Evolutionary conservation across 1,140 invertebrate species (phyloP), one percentile per base, ranked within the genome.

Genomic region (Dendrolimus kikuchii): DNA sequence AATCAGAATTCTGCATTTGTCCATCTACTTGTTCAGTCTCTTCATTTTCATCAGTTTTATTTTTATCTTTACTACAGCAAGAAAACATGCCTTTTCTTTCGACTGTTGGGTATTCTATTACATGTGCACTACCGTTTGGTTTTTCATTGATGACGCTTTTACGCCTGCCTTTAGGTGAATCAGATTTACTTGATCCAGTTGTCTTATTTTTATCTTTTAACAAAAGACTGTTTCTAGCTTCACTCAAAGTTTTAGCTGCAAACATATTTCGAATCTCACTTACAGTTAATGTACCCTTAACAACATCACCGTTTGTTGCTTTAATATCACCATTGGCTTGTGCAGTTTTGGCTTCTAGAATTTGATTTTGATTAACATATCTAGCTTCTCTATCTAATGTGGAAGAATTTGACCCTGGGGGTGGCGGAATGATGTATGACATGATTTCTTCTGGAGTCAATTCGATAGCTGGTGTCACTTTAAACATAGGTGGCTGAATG

Each of bases 341-440:
- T 60, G 62, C 70, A 49, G 57, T 65, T 65, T 75, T 80, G 40
- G 63, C 66, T 57, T 74, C 66, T 7, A 71, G 41, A 62, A 77
- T 66, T 65, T 81, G 73, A 53, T 61, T 74, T 65, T 84, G 78
- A 61, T 84, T 81, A n/a, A 71, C 68, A 59, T 87, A 84, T 58
- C 66, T 80, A 38, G 68, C 71, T 56, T 86, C 78, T 69, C 74
- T 77, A 65, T 81, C 75, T 77, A 83, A 69, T 38, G 77, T 81
- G 5, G 81, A 86, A 36, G 74, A 72, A 54, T 86, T 83, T 0
- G 88, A 87, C 4, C 84, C 71, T 1, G 94, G 94, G 0, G 94
- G 94, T 4, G 94, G 94, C 40, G 94, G 94, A 70, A 95, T 95
- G 40, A 95, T 95, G 56, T 93, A 93, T 0, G 92, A 91, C 83